Evolutionary conservation across 2,888 invertebrate species (phyloP).

Genomic region (Entomobrya proxima): DNA sequence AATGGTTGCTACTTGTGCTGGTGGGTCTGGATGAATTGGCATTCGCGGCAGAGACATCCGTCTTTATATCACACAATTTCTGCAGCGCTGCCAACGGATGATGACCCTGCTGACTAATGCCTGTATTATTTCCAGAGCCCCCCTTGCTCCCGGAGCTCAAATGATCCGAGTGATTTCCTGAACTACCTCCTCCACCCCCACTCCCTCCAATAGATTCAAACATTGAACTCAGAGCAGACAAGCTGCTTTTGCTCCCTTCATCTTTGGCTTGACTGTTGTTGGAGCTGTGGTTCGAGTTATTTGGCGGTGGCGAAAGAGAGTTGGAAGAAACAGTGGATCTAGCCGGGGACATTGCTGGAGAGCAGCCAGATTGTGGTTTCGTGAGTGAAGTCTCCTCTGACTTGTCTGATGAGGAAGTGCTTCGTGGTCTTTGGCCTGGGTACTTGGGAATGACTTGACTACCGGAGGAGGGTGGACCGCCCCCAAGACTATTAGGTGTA

Average conservation of each 20-base stretch:
- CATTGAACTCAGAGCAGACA: slow-evolving; percentile 92
- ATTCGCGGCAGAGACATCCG: slow-evolving; percentile 84
- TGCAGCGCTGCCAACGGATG: slow-evolving; percentile 96
- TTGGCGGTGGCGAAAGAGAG: slow-evolving; percentile 53
- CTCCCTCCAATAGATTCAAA: slow-evolving; percentile 88
- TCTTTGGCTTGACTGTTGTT: slow-evolving; percentile 61
- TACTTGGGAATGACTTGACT: slow-evolving; percentile 67
- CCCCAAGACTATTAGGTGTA: slow-evolving; percentile 77
- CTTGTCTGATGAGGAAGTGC: slow-evolving; percentile 74
- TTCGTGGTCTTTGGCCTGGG: slow-evolving; percentile 71
- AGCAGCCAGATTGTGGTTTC: slow-evolving; percentile 63
- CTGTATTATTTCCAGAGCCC: slow-evolving; percentile 70
- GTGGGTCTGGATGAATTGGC: slow-evolving; percentile 78
- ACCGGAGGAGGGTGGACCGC: slow-evolving; percentile 70
- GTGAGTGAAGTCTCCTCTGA: slow-evolving; percentile 70
- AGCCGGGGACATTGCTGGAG: slow-evolving; percentile 59
- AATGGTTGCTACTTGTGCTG: slow-evolving; percentile 76
- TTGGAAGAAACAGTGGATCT: slow-evolving; percentile 62
- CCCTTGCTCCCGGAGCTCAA: slow-evolving; percentile 62
- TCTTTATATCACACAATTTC: slow-evolving; percentile 93
- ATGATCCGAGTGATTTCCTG: slow-evolving; percentile 63
- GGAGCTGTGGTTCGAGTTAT: slow-evolving; percentile 49
- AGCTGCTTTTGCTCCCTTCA: slow-evolving; percentile 79
- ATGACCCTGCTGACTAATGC: slow-evolving; percentile 77
- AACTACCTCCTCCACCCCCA: slow-evolving; percentile 77